Base-by-base conservation (phyloP, 2,113 vertebrate species). In the Tachycineta bicolor region DNA sequence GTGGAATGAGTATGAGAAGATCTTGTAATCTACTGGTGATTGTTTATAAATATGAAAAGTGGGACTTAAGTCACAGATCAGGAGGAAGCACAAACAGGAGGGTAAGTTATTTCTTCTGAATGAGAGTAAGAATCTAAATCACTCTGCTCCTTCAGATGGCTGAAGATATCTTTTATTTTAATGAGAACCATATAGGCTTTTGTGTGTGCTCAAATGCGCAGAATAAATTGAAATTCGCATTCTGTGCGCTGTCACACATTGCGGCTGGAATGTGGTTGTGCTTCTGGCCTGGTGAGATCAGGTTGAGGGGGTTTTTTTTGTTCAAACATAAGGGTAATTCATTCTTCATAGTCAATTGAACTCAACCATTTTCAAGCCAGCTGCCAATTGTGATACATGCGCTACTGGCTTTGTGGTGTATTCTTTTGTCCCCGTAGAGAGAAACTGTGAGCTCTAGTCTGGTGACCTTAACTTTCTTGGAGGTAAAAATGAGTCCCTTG, bases 311-410 rank as follows among this genome's bases (percentile, higher is more conserved):
- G 37, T 37, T 31, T 88, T 93, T 96, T 86, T 87, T 87, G 87
- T 92, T 97, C 82, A 94, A 60, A 74, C 69, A 93, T 92, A 75
- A 94, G 92, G 70, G 73, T 93, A 96, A 94, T 96, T 96, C 93
- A 96, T 96, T 97, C 96, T 94, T 96, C 90, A 96, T 97, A 69
- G 33, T 93, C 92, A 95, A 82, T 93, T 96, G 86, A 96, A 92
- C 90, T 91, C 2, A 0, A 90, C 87, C 62, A 95, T 94, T 94
- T 96, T 92, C 81, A 94, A 94, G 82, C 93, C 93, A 95, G 95
- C 93, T 96, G 91, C 87, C 90, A 92, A 64, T 96, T 97, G 94
- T 92, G 90, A 89, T 94, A 69, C 15, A 6, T 88, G 69, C 0
- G 10, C 63, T 87, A 15, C 73, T 94, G 87, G 85, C 87, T 97